phyloP scores from a whole-genome alignment of 2,888 invertebrate species.

The Diachrysia chrysitis region DNA sequence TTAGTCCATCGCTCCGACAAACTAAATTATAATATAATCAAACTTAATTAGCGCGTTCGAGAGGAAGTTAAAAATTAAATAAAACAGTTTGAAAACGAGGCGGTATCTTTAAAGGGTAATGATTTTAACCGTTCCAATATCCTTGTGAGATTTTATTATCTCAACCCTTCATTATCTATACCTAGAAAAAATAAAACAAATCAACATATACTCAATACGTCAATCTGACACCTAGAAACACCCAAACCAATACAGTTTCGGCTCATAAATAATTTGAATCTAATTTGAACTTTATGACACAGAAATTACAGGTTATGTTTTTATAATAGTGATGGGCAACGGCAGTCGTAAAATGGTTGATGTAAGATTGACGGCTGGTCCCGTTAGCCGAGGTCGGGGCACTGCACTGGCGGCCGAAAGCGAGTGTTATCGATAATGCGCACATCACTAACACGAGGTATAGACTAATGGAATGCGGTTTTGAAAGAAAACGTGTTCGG shows the following conservation, averaged over 20 bases:
- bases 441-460: slow-evolving; percentile 77
- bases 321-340: slow-evolving; percentile 67
- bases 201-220: slow-evolving; percentile 73
- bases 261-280: slow-evolving; percentile 33
- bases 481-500: slow-evolving; percentile 78
- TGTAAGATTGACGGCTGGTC: slow-evolving; percentile 80
- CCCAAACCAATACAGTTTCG: slow-evolving; percentile 43
- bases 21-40: slow-evolving; percentile 55
- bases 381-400: slow-evolving; percentile 80
- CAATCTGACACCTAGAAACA: slow-evolving; percentile 75
- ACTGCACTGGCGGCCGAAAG: slow-evolving; percentile 77
- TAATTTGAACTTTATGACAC: slow-evolving; percentile 66
- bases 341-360: slow-evolving; percentile 74
- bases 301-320: slow-evolving; percentile 62
- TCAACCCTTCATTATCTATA: slow-evolving; percentile 38
- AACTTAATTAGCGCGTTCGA: slow-evolving; percentile 55
- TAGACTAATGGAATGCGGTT: slow-evolving; percentile 82
- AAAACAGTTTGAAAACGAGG: slow-evolving; percentile 36
- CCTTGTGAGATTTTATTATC: slow-evolving; percentile 47
- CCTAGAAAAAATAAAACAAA: slow-evolving; percentile 61
- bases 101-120: slow-evolving; percentile 50
- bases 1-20: slow-evolving; percentile 18
- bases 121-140: slow-evolving; percentile 46
- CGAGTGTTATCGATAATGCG: slow-evolving; percentile 79
- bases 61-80: slow-evolving; percentile 60